phyloP scores from a whole-genome alignment of 2,888 invertebrate genomes.

The Hemithea aestivaria region DNA sequence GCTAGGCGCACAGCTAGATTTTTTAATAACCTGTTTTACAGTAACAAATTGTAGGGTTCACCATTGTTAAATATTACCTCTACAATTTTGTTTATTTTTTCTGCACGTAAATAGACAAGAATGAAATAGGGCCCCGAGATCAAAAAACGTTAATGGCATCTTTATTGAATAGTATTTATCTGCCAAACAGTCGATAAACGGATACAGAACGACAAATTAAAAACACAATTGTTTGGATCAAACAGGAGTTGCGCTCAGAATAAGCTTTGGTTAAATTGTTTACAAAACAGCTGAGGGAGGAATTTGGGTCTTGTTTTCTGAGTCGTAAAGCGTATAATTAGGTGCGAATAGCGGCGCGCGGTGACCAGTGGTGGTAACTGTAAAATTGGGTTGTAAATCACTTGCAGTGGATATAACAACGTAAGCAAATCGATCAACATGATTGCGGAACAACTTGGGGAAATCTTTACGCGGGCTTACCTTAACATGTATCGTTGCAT shows the following conservation, averaged over 20 bases:
- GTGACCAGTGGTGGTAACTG: conserved; percentile 16
- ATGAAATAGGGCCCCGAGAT: conserved; percentile 3
- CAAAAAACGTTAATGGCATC: conserved; percentile 10
- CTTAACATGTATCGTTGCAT: too few relatives aligned
- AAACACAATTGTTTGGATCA: conserved; percentile 22
- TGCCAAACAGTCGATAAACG: conserved; percentile 9
- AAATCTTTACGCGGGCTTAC: too few relatives aligned
- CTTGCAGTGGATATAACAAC: conserved; percentile 10
- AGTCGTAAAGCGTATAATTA: conserved; percentile 29
- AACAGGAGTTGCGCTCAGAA: conserved; percentile 18
- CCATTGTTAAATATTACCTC: too few relatives aligned
- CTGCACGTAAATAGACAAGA: too few relatives aligned
- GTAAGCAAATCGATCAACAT: conserved; percentile 10
- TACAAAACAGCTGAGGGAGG: conserved; percentile 20
- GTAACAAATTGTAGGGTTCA: too few relatives aligned
- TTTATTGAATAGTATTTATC: conserved; percentile 13
- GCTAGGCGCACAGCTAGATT: too few relatives aligned
- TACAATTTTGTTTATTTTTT: too few relatives aligned
- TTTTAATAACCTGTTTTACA: too few relatives aligned
- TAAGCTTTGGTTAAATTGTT: conserved; percentile 22
- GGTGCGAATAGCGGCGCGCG: conserved; percentile 18
- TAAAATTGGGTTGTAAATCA: conserved; percentile 26
- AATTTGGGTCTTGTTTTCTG: conserved; percentile 27
- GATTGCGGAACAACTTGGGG: conserved; percentile 9
- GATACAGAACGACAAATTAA: conserved; percentile 9